A percentile compares a stretch with the other conserved stretches of the same genome.
Evolutionary conservation across 1,140 invertebrate species (phyloP).

Genomic region (Amphibalanus amphitrite): DNA sequence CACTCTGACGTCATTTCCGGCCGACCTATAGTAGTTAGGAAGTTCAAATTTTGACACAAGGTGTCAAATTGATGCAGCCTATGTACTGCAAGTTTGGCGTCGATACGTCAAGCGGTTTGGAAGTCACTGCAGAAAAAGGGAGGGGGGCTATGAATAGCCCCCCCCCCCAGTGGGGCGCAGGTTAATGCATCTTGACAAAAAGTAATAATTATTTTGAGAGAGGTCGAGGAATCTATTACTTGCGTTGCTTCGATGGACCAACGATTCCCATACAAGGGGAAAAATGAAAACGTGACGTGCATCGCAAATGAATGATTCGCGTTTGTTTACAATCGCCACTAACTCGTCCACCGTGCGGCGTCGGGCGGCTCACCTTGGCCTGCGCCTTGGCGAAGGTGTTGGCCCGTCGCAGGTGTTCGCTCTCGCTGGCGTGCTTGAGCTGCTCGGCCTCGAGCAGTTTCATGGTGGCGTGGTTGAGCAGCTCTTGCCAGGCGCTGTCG

Average conservation of each 20-base stretch:
- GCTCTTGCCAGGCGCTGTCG: constrained; percentile 93
- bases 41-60: no score
- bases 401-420: constrained; percentile 64
- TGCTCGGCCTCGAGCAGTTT: constrained; percentile 80
- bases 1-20: no score
- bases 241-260: constrained; percentile 3
- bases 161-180: no score
- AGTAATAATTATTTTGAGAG: not conserved
- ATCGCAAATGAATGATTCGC: not conserved
- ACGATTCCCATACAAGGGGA: not conserved
- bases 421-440: constrained; percentile 64
- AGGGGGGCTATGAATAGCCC: no score
- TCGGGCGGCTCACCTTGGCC: constrained; percentile 45
- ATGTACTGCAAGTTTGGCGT: no score
- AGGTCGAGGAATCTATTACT: constrained; percentile 11
- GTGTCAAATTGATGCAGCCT: no score
- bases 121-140: no score
- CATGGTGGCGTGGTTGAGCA: constrained; percentile 87
- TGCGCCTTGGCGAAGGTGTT: constrained; percentile 48
- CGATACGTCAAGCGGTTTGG: no score
- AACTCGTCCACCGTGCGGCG: constrained; percentile 13
- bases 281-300: not conserved
- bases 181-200: not conserved
- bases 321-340: constrained; percentile 9
- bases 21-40: no score